Evolutionary conservation across 2,113 vertebrate species (phyloP), one percentile per base, ranked within the genome.

Genomic region (Mus musculus): DNA sequence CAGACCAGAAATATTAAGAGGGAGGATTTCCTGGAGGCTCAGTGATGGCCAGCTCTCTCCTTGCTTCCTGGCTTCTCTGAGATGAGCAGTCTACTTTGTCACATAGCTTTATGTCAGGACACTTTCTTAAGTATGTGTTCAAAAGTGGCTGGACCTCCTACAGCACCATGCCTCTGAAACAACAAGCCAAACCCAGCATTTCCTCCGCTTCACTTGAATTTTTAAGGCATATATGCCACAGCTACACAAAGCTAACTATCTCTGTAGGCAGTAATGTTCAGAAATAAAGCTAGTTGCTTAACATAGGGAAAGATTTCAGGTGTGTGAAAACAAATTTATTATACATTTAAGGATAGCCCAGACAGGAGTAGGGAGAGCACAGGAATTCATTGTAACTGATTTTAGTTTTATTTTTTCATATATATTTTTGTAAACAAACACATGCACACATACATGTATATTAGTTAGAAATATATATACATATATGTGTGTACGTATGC

Each of bases 91-190:
- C 28, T 86, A 26, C 61, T 67, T 67, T 22, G 30, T 28, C 46
- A 52, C 42, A 87, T 22, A 33, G 2, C 2, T 26, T 33, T 4
- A 5, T 67, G 16, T 33, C 42, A 22, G 3, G 2, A 24, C 49
- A 11, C 10, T 71, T 26, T 30, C 19, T 36, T 42, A 20, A 52
- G 5, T 0, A 0, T 3, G 14, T 33, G 5, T 1, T 49, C 17
- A 69, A 24, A 86, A 67, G 42, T 46, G 39, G 9, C 28, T 20
- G 8, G 16, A 10, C 24, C 42, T 49, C 3, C 65, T 67, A 14
- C 36, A 46, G 7, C 65, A 52, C 9, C 3, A 52, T 7, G 3
- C 5, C 19, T 87, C 46, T 87, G 30, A 71, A 87, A 36, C 4
- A 8, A 30, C 42, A 13, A 85, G 26, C 59, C 59, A 2, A 39